Percentiles rank a stretch among this genome's conserved stretches.
Evolutionary conservation across 2,797 vertebrate genomes (phyloP).

Genomic region (Pangasius macronema): DNA sequence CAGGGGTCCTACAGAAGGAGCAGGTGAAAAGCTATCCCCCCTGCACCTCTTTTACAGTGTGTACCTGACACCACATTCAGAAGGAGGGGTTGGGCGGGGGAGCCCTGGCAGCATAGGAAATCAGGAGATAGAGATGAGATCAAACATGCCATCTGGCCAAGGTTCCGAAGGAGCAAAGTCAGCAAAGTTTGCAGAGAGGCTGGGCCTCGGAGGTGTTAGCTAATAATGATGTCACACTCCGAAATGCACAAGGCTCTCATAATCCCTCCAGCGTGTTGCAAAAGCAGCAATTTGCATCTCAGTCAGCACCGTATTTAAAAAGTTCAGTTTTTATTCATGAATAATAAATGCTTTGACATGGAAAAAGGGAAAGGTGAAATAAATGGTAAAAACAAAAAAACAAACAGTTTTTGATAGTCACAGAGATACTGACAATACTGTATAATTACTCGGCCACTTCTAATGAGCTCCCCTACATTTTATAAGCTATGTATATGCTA

Average conservation of each 20-base stretch:
- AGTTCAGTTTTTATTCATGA: not conserved
- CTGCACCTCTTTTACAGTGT: constrained; percentile 67
- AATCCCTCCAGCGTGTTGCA: not conserved
- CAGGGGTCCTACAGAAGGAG: constrained; percentile 69
- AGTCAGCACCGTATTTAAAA: not conserved
- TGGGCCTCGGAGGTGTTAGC: constrained; percentile 49
- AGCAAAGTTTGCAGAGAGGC: constrained; percentile 43
- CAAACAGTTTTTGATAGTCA: not conserved
- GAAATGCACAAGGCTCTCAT: constrained; percentile 44
- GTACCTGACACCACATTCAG: constrained; percentile 72
- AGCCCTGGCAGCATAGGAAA: constrained; percentile 55
- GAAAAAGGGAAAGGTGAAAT: not conserved
- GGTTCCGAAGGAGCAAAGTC: constrained; percentile 49
- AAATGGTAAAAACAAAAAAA: not conserved
- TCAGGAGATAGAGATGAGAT: constrained; percentile 53
- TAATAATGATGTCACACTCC: constrained; percentile 58
- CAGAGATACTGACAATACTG: not conserved
- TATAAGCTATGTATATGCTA: not conserved
- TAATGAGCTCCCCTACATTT: not conserved
- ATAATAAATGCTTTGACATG: not conserved
- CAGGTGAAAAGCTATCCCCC: constrained; percentile 74
- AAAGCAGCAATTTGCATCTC: not conserved
- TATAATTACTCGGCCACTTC: not conserved
- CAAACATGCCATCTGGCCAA: constrained; percentile 62
- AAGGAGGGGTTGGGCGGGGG: constrained; percentile 44